Evolutionary conservation across 1,140 invertebrate genomes (phyloP).

Genomic region (Drosophila rufa): DNA sequence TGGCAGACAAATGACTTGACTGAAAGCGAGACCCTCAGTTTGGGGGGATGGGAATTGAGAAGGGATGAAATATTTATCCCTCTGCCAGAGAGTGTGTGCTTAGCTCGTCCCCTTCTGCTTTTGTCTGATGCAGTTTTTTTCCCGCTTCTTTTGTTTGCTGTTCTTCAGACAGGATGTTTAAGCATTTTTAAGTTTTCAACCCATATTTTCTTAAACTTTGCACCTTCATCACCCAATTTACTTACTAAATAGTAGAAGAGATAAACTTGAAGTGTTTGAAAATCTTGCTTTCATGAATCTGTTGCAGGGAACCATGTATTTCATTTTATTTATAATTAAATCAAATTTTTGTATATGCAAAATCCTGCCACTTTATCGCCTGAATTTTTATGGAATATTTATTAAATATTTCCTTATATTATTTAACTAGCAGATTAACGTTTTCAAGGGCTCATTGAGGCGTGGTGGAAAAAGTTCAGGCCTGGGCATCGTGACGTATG

Average conservation of each 20-base stretch:
- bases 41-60: neutral
- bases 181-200: constrained; percentile 12
- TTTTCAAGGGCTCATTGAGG: constrained; percentile 17
- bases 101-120: constrained; percentile 11
- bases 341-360: too few species aligned
- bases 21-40: constrained; percentile 30
- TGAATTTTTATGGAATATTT: too few species aligned
- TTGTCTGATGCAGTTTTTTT: constrained; percentile 45
- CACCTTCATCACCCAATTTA: neutral
- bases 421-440: constrained; percentile 11
- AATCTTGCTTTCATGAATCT: neutral
- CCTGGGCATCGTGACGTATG: constrained; percentile 46
- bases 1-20: constrained; percentile 79
- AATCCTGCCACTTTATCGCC: too few species aligned
- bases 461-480: constrained; percentile 26
- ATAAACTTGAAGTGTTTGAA: too few species aligned
- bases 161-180: constrained; percentile 18
- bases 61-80: constrained; percentile 33
- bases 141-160: constrained; percentile 17
- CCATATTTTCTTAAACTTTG: neutral
- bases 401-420: neutral
- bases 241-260: neutral
- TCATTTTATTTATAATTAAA: too few species aligned
- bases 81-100: constrained; percentile 38
- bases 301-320: neutral